phyloP scores from a whole-genome alignment of 2,888 invertebrate species.

The Sialis fuliginosa region DNA sequence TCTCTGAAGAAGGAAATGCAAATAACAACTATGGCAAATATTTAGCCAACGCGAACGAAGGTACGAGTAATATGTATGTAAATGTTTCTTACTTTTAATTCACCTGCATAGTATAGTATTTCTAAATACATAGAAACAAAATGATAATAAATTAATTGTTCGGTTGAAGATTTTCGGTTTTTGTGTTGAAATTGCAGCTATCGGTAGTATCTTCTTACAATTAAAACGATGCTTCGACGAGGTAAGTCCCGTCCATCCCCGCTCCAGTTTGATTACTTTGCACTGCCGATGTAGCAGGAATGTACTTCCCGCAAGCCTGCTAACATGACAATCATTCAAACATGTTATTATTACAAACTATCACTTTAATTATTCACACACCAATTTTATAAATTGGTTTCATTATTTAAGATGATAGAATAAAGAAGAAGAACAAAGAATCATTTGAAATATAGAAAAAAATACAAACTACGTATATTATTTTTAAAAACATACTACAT shows the following conservation, averaged over 20 bases:
- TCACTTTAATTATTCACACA: background rate
- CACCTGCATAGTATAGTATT: too few species aligned
- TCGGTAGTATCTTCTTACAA: background rate
- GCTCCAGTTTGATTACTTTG: slow-evolving; percentile 66
- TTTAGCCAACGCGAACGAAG: too few species aligned
- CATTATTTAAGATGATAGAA: background rate
- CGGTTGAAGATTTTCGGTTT: too few species aligned
- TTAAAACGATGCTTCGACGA: slow-evolving; percentile 73
- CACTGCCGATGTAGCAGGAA: slow-evolving; percentile 66
- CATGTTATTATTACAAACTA: slow-evolving; percentile 1
- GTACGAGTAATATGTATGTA: too few species aligned
- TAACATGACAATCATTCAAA: slow-evolving; percentile 23
- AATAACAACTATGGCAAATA: too few species aligned
- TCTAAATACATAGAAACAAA: too few species aligned
- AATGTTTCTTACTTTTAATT: too few species aligned
- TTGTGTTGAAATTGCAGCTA: too few species aligned
- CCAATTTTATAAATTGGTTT: background rate
- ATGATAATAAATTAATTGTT: too few species aligned
- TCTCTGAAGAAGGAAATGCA: too few species aligned
- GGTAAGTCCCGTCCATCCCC: slow-evolving; percentile 69
- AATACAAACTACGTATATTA: background rate
- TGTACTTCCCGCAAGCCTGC: slow-evolving; percentile 76
- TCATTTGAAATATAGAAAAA: background rate
- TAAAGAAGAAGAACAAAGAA: background rate
- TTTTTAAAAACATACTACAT: too few species aligned